Conservation (phyloP, 2,888 invertebrate species). For the Eumerus sabulonum region DNA sequence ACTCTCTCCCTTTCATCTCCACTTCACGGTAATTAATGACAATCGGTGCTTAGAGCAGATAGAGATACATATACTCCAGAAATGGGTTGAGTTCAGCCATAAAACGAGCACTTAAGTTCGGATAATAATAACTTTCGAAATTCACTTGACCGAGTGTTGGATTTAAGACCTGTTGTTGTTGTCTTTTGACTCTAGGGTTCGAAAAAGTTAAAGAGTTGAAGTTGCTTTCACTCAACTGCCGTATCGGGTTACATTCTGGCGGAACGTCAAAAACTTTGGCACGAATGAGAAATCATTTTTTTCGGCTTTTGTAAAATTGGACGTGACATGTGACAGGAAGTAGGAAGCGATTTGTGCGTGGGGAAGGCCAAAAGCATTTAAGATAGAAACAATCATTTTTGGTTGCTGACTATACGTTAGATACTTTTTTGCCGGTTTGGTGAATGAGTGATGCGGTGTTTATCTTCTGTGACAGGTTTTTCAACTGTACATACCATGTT, state of each 20-base stretch:
- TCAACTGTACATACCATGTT: too few relatives aligned
- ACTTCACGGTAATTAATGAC: too few relatives aligned
- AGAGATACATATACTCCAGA: too few relatives aligned
- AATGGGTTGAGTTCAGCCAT: slow-evolving; percentile 6
- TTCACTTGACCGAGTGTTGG: slow-evolving; percentile 15
- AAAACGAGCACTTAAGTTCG: slow-evolving; percentile 20
- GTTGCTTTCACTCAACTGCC: slow-evolving; percentile 8
- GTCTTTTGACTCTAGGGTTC: too few relatives aligned
- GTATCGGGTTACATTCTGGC: slow-evolving; percentile 33
- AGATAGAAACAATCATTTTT: too few relatives aligned
- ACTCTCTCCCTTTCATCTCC: slow-evolving; percentile 23
- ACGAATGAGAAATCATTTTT: too few relatives aligned
- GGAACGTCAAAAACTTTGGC: slow-evolving; percentile 7
- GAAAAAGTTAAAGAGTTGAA: not conserved
- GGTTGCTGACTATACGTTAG: too few relatives aligned
- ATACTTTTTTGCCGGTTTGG: too few relatives aligned
- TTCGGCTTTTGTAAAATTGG: not conserved
- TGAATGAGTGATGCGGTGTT: too few relatives aligned
- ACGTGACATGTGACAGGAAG: slow-evolving; percentile 1
- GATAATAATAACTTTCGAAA: slow-evolving; percentile 27
- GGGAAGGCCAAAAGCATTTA: too few relatives aligned
- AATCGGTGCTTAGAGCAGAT: too few relatives aligned
- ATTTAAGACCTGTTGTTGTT: not conserved
- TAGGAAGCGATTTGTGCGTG: not conserved
- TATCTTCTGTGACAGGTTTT: too few relatives aligned